phyloP scores from a whole-genome alignment of 2,888 invertebrate species.

The Drosophila ustulata region DNA sequence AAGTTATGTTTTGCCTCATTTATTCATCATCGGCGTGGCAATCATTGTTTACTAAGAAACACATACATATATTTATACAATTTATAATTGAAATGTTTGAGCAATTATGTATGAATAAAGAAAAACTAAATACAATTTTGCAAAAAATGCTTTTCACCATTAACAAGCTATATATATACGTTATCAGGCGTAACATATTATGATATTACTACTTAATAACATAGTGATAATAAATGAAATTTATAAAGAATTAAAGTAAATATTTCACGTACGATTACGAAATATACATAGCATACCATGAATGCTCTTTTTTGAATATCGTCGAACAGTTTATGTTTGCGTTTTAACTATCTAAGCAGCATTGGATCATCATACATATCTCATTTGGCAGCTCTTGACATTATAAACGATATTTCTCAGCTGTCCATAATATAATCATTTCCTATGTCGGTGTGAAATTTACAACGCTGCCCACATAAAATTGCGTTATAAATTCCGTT shows the following conservation, averaged over 20 bases:
- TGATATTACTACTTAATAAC: constrained; percentile 43
- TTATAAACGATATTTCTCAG: constrained; percentile 20
- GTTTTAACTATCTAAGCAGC: constrained; percentile 49
- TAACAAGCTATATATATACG: constrained; percentile 49
- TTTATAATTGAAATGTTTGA: constrained; percentile 59
- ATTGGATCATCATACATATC: constrained; percentile 30
- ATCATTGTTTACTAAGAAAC: constrained; percentile 57
- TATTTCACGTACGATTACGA: constrained; percentile 32
- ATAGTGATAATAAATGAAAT: constrained; percentile 40
- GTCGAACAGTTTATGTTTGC: constrained; percentile 29
- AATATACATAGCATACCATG: constrained; percentile 41
- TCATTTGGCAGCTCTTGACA: constrained; percentile 40
- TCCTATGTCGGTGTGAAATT: constrained; percentile 31
- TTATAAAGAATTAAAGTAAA: constrained; percentile 34
- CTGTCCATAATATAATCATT: constrained; percentile 36
- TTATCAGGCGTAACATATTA: constrained; percentile 39
- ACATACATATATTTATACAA: constrained; percentile 60
- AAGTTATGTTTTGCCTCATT: constrained; percentile 57
- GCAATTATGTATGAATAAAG: constrained; percentile 50
- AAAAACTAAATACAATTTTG: constrained; percentile 55
- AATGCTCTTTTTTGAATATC: constrained; percentile 34
- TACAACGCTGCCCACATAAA: constrained; percentile 52
- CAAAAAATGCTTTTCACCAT: constrained; percentile 57
- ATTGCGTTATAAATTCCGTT: constrained; percentile 41
- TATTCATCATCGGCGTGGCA: constrained; percentile 60